A percentile compares a stretch with the other conserved stretches of the same genome.
phyloP scores from a whole-genome alignment of 2,797 vertebrate genomes.

The Takifugu rubripes region DNA sequence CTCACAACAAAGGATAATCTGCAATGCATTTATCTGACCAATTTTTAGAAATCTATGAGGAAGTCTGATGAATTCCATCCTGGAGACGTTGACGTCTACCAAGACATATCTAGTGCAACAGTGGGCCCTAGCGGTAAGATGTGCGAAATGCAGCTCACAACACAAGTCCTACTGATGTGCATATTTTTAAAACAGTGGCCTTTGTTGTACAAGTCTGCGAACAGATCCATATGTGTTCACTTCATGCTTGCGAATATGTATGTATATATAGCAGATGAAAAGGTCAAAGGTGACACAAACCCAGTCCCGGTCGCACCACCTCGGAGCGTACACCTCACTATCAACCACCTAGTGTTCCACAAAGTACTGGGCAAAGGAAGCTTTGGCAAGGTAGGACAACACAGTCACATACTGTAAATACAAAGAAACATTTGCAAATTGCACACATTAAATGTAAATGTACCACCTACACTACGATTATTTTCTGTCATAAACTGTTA shows the following conservation, averaged over 20 bases:
- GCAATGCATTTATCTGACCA: too few relatives aligned
- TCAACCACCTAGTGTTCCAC: slow-evolving; percentile 85
- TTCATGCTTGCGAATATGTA: slow-evolving; percentile 58
- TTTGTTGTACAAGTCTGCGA: slow-evolving; percentile 24
- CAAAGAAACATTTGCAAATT: too few relatives aligned
- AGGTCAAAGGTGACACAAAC: slow-evolving; percentile 66
- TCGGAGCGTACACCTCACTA: slow-evolving; percentile 66
- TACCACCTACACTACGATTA: too few relatives aligned
- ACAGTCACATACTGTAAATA: too few relatives aligned
- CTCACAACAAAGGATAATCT: too few relatives aligned
- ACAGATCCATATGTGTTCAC: slow-evolving; percentile 28
- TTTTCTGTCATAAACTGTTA: too few relatives aligned
- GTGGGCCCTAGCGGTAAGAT: slow-evolving; percentile 64
- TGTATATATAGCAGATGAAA: slow-evolving; percentile 61
- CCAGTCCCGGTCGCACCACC: slow-evolving; percentile 21
- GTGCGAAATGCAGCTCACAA: slow-evolving; percentile 11
- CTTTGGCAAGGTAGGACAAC: slow-evolving; percentile 89
- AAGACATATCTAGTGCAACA: slow-evolving; percentile 73
- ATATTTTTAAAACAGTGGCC: background rate
- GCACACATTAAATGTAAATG: too few relatives aligned
- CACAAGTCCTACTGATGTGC: background rate
- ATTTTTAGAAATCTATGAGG: slow-evolving; percentile 78
- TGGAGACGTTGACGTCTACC: slow-evolving; percentile 84
- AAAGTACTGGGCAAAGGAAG: slow-evolving; percentile 98
- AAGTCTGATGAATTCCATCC: slow-evolving; percentile 72